A percentile compares a stretch with the other conserved stretches of the same genome.
These are phyloP conservation scores for Acropternis orthonyx DNA, from an alignment of 2,797 vertebrate genomes.

Conservation along the genomic window DNA sequence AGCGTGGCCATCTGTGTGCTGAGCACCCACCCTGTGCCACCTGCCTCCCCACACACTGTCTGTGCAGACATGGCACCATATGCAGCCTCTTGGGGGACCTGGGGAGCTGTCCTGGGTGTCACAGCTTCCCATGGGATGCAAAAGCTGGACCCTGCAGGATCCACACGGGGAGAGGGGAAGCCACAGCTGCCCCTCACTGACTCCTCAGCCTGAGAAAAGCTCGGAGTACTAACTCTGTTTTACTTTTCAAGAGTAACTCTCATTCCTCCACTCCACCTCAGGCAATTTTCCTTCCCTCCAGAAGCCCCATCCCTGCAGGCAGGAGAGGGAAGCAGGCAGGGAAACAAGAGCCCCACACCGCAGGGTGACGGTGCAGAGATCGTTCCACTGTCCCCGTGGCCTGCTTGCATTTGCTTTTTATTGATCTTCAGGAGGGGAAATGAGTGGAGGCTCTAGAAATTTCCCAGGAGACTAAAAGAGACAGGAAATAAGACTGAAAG, in stretches of 20 bases:
- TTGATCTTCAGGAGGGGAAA: neutral
- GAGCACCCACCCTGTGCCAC: constrained; percentile 21
- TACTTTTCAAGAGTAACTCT: neutral
- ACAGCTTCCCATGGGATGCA: neutral
- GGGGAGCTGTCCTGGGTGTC: neutral
- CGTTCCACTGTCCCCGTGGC: neutral
- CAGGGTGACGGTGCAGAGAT: neutral
- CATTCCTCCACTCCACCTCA: neutral
- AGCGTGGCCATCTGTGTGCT: constrained; percentile 40
- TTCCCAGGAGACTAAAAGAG: neutral
- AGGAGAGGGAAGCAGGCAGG: neutral
- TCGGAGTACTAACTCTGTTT: neutral
- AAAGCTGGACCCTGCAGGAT: neutral
- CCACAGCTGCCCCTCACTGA: neutral
- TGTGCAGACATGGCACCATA: neutral
- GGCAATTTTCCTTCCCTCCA: neutral
- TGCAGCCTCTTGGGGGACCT: neutral
- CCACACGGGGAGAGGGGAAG: neutral
- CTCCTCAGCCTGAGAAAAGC: neutral
- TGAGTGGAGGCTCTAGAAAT: neutral
- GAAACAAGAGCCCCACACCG: neutral
- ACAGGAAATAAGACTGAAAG: neutral
- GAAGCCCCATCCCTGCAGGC: neutral
- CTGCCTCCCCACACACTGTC: constrained; percentile 30
- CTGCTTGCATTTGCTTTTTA: neutral